Percentiles rank a stretch among this genome's conserved stretches.
Evolutionary conservation across 2,113 vertebrate species (phyloP).

Genomic region (Dryoscopus gambensis): DNA sequence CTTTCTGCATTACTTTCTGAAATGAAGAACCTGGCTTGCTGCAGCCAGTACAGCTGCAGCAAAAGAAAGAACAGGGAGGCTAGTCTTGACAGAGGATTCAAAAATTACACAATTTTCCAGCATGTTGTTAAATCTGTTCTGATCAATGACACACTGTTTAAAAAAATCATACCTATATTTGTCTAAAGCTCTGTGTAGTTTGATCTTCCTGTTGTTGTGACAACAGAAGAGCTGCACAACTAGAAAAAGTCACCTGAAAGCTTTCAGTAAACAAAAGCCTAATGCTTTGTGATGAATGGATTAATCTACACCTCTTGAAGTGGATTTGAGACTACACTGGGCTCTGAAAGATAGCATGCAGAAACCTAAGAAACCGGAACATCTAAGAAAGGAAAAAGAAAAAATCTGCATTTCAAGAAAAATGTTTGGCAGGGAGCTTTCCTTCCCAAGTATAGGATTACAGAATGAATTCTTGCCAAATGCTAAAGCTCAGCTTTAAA

Average conservation of each 20-base stretch:
- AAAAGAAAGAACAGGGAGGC: background rate
- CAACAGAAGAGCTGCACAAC: background rate
- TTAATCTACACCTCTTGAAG: background rate
- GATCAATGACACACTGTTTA: background rate
- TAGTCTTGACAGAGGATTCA: background rate
- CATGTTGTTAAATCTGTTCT: background rate
- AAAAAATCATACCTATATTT: background rate
- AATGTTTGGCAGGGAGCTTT: background rate
- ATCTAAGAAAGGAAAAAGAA: background rate
- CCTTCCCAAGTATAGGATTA: background rate
- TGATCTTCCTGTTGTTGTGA: background rate
- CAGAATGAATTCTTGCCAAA: background rate
- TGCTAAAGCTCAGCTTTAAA: background rate
- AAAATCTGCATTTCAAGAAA: background rate
- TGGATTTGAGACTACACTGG: background rate
- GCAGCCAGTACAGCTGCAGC: background rate
- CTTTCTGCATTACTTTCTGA: background rate
- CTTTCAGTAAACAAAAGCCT: slow-evolving; percentile 15
- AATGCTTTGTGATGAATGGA: background rate
- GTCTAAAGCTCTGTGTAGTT: background rate
- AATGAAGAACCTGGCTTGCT: background rate
- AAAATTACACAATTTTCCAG: background rate
- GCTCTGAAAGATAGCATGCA: background rate
- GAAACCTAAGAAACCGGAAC: background rate
- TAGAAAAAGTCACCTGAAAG: slow-evolving; percentile 1